A percentile compares a stretch with the other conserved stretches of the same genome.
These are phyloP conservation scores for Diachasma alloeum DNA, from an alignment of 1,140 invertebrate genomes.

Conservation along the genomic window DNA sequence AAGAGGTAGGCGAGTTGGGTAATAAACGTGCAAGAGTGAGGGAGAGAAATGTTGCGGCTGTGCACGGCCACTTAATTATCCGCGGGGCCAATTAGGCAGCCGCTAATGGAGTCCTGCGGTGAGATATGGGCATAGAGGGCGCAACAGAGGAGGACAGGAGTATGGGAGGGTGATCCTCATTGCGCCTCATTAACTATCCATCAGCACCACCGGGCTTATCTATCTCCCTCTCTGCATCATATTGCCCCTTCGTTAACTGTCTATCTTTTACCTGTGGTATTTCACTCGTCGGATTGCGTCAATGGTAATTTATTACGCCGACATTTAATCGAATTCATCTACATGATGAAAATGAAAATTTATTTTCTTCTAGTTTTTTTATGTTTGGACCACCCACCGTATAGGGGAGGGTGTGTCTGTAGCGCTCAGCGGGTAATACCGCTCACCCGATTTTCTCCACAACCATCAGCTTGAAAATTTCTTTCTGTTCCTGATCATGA, in stretches of 20 bases:
- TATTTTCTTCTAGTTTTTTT: too few relatives aligned
- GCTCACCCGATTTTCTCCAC: too few relatives aligned
- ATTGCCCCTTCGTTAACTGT: background rate
- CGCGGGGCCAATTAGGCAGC: constrained; percentile 39
- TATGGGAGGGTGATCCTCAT: constrained; percentile 32
- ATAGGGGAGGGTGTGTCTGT: too few relatives aligned
- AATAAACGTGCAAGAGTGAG: background rate
- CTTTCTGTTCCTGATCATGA: too few relatives aligned
- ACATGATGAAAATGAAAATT: too few relatives aligned
- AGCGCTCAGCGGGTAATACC: too few relatives aligned
- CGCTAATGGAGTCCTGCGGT: constrained; percentile 41
- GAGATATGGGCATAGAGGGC: constrained; percentile 32
- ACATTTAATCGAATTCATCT: too few relatives aligned
- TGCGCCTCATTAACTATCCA: constrained; percentile 42
- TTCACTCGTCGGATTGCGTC: too few relatives aligned
- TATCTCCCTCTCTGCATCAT: background rate
- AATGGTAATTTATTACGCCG: too few relatives aligned
- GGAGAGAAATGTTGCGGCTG: constrained; percentile 22
- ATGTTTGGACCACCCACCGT: too few relatives aligned
- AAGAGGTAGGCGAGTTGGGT: background rate
- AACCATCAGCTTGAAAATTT: too few relatives aligned
- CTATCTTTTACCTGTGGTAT: background rate
- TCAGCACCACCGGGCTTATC: constrained; percentile 34
- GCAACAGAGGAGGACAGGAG: constrained; percentile 6
- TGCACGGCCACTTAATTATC: constrained; percentile 39